Evolutionary conservation across 2,888 invertebrate species (phyloP).

Genomic region (Rhorus exstirpatorius): DNA sequence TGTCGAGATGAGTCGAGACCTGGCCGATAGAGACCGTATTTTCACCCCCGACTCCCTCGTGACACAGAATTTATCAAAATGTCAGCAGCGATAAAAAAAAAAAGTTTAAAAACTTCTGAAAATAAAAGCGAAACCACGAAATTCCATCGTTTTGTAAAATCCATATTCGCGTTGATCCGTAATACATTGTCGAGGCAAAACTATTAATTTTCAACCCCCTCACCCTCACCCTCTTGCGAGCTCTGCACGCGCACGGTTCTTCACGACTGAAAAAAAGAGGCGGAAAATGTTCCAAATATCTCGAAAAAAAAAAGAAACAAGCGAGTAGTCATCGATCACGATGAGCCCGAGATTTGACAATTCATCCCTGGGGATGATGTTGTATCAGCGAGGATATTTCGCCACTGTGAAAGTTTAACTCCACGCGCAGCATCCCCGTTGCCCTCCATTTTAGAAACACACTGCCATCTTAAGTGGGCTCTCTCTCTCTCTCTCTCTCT

Average conservation of each 20-base stretch:
- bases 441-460: conserved; percentile 73
- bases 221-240: background rate
- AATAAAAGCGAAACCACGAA: too few relatives aligned
- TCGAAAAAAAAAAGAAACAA: background rate
- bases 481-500: too few relatives aligned
- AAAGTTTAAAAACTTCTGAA: background rate
- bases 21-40: conserved; percentile 68
- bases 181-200: background rate
- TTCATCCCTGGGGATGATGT: conserved; percentile 4
- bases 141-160: background rate
- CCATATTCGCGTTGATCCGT: background rate
- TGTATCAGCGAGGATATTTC: conserved; percentile 18
- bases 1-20: conserved; percentile 75
- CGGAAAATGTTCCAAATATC: background rate
- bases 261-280: conserved; percentile 9
- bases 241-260: background rate
- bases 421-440: conserved; percentile 76
- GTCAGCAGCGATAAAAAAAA: conserved; percentile 9
- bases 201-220: background rate
- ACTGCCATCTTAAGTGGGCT: conserved; percentile 78
- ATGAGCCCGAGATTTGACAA: background rate
- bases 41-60: conserved; percentile 69
- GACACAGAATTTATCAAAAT: conserved; percentile 71
- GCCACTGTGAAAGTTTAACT: conserved; percentile 45
- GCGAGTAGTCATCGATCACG: background rate